These are phyloP conservation scores for Erebia ligea DNA, from an alignment of 2,888 invertebrate genomes.

Conservation along the genomic window DNA sequence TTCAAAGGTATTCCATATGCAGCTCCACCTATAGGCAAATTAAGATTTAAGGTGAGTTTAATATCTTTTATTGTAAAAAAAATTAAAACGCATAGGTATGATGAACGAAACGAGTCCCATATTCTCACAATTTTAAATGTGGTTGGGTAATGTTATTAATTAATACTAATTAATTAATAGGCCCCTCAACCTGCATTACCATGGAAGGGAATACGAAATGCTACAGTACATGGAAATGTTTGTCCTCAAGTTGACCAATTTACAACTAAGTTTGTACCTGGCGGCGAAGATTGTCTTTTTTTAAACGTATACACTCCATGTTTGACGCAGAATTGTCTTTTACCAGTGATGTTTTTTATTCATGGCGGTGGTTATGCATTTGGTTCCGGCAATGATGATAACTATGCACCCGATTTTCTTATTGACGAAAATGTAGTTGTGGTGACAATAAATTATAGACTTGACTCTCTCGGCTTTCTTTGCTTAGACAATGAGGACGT, in stretches of 20 bases:
- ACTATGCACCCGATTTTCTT: slow-evolving; percentile 58
- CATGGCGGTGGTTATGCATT: slow-evolving; percentile 57
- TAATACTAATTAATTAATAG: background rate
- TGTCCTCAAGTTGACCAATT: slow-evolving; percentile 8
- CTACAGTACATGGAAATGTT: slow-evolving; percentile 11
- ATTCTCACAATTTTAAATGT: too few species aligned
- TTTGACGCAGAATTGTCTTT: slow-evolving; percentile 40
- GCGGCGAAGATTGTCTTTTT: slow-evolving; percentile 19
- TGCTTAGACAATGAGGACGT: slow-evolving; percentile 55
- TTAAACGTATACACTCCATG: slow-evolving; percentile 51
- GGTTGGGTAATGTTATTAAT: background rate
- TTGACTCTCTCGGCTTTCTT: slow-evolving; percentile 59
- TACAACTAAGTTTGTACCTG: background rate
- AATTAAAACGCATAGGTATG: too few species aligned
- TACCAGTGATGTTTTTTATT: slow-evolving; percentile 61
- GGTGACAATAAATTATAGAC: slow-evolving; percentile 61
- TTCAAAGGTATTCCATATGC: slow-evolving; percentile 14
- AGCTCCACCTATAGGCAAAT: background rate
- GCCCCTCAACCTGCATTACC: background rate
- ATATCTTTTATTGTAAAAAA: background rate
- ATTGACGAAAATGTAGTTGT: slow-evolving; percentile 54
- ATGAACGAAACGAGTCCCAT: too few species aligned
- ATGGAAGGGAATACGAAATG: slow-evolving; percentile 15
- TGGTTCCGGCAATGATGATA: slow-evolving; percentile 56
- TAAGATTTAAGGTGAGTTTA: slow-evolving; percentile 17